These are phyloP conservation scores for Tenebrio molitor DNA, from an alignment of 1,140 invertebrate species.

Conservation along the genomic window DNA sequence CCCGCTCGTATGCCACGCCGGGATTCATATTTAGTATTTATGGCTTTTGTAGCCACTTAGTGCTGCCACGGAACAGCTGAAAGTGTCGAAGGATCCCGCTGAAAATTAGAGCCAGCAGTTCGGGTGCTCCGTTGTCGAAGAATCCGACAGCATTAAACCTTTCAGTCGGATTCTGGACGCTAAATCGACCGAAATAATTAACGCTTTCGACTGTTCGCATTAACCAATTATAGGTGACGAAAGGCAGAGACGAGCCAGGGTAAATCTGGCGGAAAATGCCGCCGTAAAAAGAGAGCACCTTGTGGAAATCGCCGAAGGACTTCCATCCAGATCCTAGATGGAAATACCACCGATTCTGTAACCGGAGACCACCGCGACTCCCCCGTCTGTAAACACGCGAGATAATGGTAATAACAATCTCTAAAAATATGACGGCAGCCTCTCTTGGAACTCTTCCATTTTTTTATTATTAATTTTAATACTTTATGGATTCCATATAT, in stretches of 20 bases:
- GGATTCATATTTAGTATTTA: conserved; percentile 48
- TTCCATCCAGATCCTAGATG: no score
- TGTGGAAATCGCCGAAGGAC: background rate
- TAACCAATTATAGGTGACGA: conserved; percentile 53
- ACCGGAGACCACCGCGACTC: background rate
- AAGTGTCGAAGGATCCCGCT: conserved; percentile 38
- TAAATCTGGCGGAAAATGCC: conserved; percentile 48
- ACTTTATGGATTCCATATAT: conserved; percentile 33
- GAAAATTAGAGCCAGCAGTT: conserved; percentile 24
- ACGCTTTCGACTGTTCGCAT: conserved; percentile 44
- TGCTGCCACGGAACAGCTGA: conserved; percentile 40
- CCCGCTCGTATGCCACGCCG: conserved; percentile 1
- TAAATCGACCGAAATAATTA: conserved; percentile 52
- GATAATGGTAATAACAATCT: conserved; percentile 40
- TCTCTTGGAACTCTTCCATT: conserved; percentile 34
- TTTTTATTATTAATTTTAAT: conserved; percentile 39
- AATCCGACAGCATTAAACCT: conserved; percentile 43
- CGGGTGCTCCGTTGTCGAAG: conserved; percentile 1
- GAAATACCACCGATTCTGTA: no score
- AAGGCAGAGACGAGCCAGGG: conserved; percentile 40
- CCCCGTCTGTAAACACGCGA: conserved; percentile 23
- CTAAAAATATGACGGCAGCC: conserved; percentile 28
- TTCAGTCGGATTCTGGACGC: conserved; percentile 44
- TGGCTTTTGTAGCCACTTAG: conserved; percentile 41
- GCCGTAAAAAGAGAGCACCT: conserved; percentile 11